A percentile compares a stretch with the other conserved stretches of the same genome.
phyloP scores from a whole-genome alignment of 2,113 vertebrate species.

The Scolopax mira region DNA sequence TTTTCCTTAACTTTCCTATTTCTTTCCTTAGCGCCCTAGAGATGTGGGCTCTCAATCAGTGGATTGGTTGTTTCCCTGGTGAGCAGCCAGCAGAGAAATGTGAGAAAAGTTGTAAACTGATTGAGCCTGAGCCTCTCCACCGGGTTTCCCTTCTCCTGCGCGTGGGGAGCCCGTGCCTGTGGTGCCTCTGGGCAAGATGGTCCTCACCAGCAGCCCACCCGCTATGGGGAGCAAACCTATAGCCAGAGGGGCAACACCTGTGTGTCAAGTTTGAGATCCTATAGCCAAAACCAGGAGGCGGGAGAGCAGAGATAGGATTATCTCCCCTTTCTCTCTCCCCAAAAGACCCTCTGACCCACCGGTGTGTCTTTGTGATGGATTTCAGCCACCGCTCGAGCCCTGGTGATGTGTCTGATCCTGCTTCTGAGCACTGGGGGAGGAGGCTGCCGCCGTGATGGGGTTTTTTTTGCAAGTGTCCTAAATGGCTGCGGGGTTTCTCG shows the following conservation, averaged over 20 bases:
- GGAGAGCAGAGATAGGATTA: not conserved
- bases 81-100: not conserved
- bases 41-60: not conserved
- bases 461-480: not conserved
- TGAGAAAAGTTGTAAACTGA: not conserved
- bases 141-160: not conserved
- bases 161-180: not conserved
- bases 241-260: not conserved
- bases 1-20: not conserved
- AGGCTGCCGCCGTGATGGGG: not conserved
- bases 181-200: accelerated
- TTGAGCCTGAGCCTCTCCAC: not conserved
- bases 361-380: not conserved
- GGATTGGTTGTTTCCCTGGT: not conserved
- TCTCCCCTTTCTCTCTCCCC: not conserved
- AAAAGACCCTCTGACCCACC: accelerated
- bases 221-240: accelerated
- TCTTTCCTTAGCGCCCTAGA: not conserved
- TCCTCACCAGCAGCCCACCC: not conserved
- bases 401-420: not conserved
- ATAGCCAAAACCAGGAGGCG: not conserved
- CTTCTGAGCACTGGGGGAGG: not conserved
- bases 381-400: not conserved
- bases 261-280: not conserved
- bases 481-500: accelerated